These are phyloP conservation scores for Forpus xanthops DNA, from an alignment of 2,797 vertebrate genomes.

Conservation along the genomic window DNA sequence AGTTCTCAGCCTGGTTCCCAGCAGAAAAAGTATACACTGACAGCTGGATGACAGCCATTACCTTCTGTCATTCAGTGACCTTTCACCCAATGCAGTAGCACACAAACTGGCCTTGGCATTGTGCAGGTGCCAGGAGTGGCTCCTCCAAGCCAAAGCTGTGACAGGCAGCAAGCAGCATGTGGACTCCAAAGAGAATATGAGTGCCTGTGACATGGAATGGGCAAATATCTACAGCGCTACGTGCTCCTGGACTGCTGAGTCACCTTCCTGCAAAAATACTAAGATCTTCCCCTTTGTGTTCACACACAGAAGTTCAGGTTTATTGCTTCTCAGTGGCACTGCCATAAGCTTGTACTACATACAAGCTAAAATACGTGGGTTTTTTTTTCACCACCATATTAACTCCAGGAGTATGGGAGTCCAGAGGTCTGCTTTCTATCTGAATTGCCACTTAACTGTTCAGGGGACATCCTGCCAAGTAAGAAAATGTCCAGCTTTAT, in stretches of 20 bases:
- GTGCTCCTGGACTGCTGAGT: not conserved
- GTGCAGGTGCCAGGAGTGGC: not conserved
- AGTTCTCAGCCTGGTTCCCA: not conserved
- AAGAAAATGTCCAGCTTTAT: not conserved
- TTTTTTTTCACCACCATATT: not conserved
- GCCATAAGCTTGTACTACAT: not conserved
- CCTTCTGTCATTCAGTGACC: not conserved
- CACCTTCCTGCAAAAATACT: not conserved
- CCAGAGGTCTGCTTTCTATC: not conserved
- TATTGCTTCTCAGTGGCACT: not conserved
- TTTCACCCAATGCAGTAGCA: not conserved
- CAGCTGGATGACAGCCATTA: not conserved
- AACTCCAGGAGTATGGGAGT: not conserved
- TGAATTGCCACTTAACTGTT: not conserved
- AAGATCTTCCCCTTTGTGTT: not conserved
- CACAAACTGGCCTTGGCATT: not conserved
- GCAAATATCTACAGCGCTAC: not conserved
- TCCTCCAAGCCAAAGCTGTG: not conserved
- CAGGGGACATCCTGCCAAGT: not conserved
- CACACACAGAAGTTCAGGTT: not conserved
- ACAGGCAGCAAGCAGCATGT: not conserved
- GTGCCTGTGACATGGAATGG: not conserved
- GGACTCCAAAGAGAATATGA: fast-evolving
- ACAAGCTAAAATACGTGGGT: not conserved
- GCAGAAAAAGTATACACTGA: not conserved